Evolutionary conservation across 1,140 invertebrate species (phyloP), one percentile per base, ranked within the genome.

Genomic region (Pygmarrhopalites habei): DNA sequence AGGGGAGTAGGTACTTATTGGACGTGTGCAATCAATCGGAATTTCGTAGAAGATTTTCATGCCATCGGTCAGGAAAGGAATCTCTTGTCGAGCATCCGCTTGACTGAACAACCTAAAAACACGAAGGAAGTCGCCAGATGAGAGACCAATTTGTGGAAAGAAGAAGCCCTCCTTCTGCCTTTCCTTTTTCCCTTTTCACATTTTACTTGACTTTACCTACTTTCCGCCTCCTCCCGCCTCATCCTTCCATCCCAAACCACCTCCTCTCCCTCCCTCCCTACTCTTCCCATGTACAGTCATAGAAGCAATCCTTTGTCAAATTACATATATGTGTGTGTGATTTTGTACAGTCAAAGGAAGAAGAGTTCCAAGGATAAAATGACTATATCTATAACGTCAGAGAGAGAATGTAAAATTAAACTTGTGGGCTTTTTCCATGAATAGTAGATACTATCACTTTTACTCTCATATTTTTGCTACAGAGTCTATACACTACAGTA

Each of bases 121-220:
- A 66, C 41, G 60, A 29, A 61, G 64, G 64, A 65, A 66, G 64
- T 66, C 64, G 62, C 52, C 55, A 66, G 64, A 66, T 61, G 64
- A 66, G 64, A 66, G 59, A 66, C 64, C 64, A 66, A 66, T 66
- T 66, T 66, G 64, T 62, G 64, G 59, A 65, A 66, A 66, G 59
- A 60, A 59, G 64, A 60, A 60, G 43, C 64, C 41, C 30, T 51
- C 35, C 32, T 52, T 49, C 25, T 21, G 29, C 32, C 30, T 52
- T 35, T 25, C 39, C 49, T 53, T 61, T 49, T 60, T 60, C 58
- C 46, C 46, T 32, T 21, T 49, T 32, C 46, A n/a, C 1, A 46
- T 39, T 49, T 15, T 12, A 49, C 46, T 49, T 49, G 43, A 60
- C 58, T 51, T 60, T 51, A 46, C 47, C 46, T 52, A 17, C 60